phyloP scores from a whole-genome alignment of 2,888 invertebrate genomes.

The Dusona sp. region DNA sequence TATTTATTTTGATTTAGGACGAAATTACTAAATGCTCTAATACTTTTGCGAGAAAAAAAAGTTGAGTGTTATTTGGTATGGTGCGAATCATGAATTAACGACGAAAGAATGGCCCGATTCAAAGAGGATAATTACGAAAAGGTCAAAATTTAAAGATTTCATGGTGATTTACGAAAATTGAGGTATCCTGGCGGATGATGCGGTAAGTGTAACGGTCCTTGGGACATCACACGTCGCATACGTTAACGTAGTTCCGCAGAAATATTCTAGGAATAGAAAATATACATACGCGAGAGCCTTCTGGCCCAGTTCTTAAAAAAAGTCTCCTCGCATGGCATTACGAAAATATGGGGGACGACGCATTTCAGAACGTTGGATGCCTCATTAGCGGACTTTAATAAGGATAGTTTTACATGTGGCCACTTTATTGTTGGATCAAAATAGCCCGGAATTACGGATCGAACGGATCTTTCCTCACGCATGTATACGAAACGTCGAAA shows the following conservation, averaged over 20 bases:
- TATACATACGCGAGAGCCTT: constrained; percentile 5
- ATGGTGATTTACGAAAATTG: constrained; percentile 75
- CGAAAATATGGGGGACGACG: constrained; percentile 73
- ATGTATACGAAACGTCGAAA: constrained; percentile 42
- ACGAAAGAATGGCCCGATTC: constrained; percentile 44
- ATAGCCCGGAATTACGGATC: constrained; percentile 54
- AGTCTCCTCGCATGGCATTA: constrained; percentile 71
- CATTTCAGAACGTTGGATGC: constrained; percentile 50
- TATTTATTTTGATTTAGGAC: not conserved
- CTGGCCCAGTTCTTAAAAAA: constrained; percentile 55
- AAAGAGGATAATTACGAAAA: constrained; percentile 40
- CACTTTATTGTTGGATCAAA: constrained; percentile 62
- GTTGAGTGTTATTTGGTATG: constrained; percentile 23
- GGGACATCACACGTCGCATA: constrained; percentile 64
- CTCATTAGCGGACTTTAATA: constrained; percentile 61
- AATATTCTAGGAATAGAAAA: constrained; percentile 67
- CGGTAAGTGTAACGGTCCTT: constrained; percentile 38
- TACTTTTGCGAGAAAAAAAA: not conserved
- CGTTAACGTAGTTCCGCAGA: constrained; percentile 45
- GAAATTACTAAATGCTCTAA: not conserved
- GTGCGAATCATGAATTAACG: constrained; percentile 45
- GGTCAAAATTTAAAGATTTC: constrained; percentile 69
- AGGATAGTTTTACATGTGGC: constrained; percentile 62
- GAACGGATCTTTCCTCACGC: constrained; percentile 14
- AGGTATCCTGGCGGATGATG: constrained; percentile 69